Base-by-base conservation (phyloP, 2,113 vertebrate species). In the Psephotus haematonotus region DNA sequence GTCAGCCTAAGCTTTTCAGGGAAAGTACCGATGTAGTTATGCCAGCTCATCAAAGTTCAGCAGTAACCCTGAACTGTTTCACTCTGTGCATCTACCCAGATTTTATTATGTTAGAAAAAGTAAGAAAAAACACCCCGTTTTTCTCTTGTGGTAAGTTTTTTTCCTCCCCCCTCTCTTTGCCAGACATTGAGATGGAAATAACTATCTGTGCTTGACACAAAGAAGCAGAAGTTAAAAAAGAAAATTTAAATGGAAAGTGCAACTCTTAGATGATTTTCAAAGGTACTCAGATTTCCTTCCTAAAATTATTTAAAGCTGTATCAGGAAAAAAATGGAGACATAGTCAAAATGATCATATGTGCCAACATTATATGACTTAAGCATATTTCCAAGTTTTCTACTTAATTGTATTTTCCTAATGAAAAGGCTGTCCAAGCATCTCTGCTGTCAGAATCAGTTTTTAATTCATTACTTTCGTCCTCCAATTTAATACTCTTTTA, bases 151-250 rank as follows among this genome's bases (percentile, higher is more conserved):
- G 2, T 76, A 53, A 57, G 31, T 33, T 74, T 76, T 81, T 37
- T 41, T 39, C 5, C 8, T 86, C 77, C 57, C 47, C n/a, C 5
- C 22, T 87, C 33, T 75, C n/a, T 89, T 86, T 82, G 15, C 71
- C 39, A 89, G 72, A 70, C 41, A 50, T 28, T 87, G 82, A 95
- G 95, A 88, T 83, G 86, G 83, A 90, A 96, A 70, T 86, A 91
- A 75, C 92, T 93, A 23, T 91, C 64, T 78, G 14, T 65, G 35
- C 69, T 90, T 90, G 52, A 84, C 78, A 81, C 55, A 80, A 94
- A 91, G 88, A 78, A 91, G 44, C 27, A 50, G 46, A 92, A 94
- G 85, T 91, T 59, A 52, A 64, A 82, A 77, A 77, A 60, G 67
- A 92, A 84, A 62, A 92, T 86, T 65, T 84, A 79, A 81, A 86